Evolutionary conservation across 2,888 invertebrate genomes (phyloP).

Genomic region (Cacoxenus indagator): DNA sequence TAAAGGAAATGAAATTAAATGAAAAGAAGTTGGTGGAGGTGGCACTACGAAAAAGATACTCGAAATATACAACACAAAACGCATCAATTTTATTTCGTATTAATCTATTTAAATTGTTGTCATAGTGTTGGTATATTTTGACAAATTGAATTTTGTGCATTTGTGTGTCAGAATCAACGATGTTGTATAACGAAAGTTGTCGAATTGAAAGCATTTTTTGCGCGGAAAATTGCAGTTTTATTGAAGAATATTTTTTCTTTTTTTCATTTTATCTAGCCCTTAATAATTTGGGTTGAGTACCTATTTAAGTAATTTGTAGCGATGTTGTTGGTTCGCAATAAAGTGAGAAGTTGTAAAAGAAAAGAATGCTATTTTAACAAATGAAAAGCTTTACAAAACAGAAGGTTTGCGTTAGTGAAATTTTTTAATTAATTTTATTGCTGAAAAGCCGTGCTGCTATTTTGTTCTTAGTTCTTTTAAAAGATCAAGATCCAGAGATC

Average conservation of each 20-base stretch:
- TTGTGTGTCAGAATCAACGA: conserved; percentile 5
- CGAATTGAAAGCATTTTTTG: conserved; percentile 1
- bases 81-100: conserved; percentile 14
- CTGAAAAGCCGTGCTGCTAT: too few relatives aligned
- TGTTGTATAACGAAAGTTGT: conserved; percentile 9
- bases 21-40: background rate
- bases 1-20: background rate
- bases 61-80: conserved; percentile 7
- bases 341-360: background rate
- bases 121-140: conserved; percentile 1
- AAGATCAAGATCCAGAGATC: too few relatives aligned
- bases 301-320: background rate
- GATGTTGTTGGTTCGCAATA: background rate
- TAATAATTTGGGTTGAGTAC: conserved; percentile 1
- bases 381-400: background rate
- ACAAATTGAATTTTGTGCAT: conserved; percentile 11
- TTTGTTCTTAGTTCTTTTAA: too few relatives aligned
- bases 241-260: background rate
- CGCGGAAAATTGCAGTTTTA: background rate
- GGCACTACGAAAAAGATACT: too few relatives aligned
- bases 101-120: conserved; percentile 22
- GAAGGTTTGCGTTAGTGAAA: too few relatives aligned
- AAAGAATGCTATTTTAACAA: background rate
- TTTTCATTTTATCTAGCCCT: background rate
- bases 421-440: too few relatives aligned